Evolutionary conservation across 2,797 vertebrate species (phyloP), one percentile per base, ranked within the genome.

Genomic region (Tolypeutes matacus): DNA sequence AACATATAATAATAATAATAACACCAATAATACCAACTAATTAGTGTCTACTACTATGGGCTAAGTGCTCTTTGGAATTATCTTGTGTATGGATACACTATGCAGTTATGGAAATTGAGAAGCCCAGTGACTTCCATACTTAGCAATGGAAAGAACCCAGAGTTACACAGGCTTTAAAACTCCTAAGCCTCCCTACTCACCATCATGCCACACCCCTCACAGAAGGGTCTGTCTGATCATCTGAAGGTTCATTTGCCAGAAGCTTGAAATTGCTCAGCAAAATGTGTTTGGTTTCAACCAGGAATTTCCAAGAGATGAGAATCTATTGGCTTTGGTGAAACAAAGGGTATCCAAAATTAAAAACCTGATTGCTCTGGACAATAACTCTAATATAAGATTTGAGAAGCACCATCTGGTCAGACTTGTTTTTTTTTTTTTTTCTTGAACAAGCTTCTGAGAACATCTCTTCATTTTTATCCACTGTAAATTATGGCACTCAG

Each of bases 391-490:
- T 5, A 3, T 21, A 80, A 81, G 49, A 76, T 29, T 67, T n/a
- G 49, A 82, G 82, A 80, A 14, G 7, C 12, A 64, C 34, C 51
- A 64, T 83, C 29, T 96, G 34, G 49, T 89, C 60, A 73, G n/a
- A 84, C 14, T 87, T 82, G 42, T 90, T 86, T 85, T 36, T 77
- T 90, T 86, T 85, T 36, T 77, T 83, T 81, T 36, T 67, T 86
- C 31, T 89, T 64, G 82, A 94, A 80, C 25, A 86, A 93, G 51
- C 31, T 34, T 75, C 20, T 4, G 15, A 96, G 64, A 76, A 20
- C 10, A 46, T 73, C 39, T 91, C 36, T 77, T 25, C 17, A 53
- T 88, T 95, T 73, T 70, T 34, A 65, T 31, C 36, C 36, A 78
- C 23, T 34, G 3, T 87, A 3, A 21, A 23, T 56, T 72, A 21